Evolutionary conservation across 2,797 vertebrate species (phyloP).

Genomic region (Furcifer pardalis): DNA sequence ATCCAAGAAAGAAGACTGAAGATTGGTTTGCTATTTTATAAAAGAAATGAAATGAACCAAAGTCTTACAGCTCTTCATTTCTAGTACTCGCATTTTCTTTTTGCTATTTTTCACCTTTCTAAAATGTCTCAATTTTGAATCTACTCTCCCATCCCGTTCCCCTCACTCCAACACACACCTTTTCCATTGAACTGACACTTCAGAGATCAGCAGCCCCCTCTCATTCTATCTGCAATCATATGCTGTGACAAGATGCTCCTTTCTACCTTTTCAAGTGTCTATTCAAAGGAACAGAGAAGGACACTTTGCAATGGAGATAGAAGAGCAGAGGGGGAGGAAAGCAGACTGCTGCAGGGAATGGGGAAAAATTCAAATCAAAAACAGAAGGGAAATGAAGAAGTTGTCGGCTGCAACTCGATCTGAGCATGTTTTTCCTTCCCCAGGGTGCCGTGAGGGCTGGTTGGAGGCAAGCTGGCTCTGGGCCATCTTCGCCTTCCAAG

Average conservation of each 20-base stretch:
- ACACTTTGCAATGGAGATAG: not conserved
- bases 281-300: not conserved
- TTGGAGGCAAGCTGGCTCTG: too few relatives aligned
- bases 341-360: not conserved
- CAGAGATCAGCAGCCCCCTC: not conserved
- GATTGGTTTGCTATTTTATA: not conserved
- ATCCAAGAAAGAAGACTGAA: not conserved
- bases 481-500: too few relatives aligned
- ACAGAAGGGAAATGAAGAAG: not conserved
- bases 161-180: not conserved
- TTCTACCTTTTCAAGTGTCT: conserved; percentile 20
- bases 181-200: conserved; percentile 9
- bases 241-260: not conserved
- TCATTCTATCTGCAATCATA: not conserved
- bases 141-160: not conserved
- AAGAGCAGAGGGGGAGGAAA: not conserved
- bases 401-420: too few relatives aligned
- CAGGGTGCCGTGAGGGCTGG: too few relatives aligned
- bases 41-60: not conserved
- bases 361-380: not conserved
- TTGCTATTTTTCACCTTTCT: not conserved
- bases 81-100: not conserved
- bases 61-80: not conserved
- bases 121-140: conserved; percentile 14
- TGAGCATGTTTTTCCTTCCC: too few relatives aligned